Conservation (phyloP, 2,113 vertebrate species). For the Paralichthys olivaceus region DNA sequence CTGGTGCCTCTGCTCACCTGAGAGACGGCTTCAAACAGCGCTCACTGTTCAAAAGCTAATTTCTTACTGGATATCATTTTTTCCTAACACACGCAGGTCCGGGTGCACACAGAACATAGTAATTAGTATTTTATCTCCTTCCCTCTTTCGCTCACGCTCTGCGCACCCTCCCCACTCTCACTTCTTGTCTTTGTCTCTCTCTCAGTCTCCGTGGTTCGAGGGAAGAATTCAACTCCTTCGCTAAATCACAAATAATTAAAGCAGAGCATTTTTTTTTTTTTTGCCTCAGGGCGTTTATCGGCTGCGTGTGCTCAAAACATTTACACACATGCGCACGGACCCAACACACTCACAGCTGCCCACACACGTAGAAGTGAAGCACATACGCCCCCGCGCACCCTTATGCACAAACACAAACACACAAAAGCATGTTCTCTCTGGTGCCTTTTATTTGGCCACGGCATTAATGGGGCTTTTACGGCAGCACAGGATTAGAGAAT, state of each 20-base stretch:
- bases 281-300: conserved; percentile 31
- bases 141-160: conserved; percentile 26
- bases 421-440: conserved; percentile 36
- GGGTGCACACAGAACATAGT: conserved; percentile 45
- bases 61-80: conserved; percentile 1
- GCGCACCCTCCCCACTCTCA: conserved; percentile 30
- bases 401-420: conserved; percentile 1
- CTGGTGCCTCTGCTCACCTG: neutral
- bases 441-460: conserved; percentile 35
- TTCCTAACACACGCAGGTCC: conserved; percentile 23
- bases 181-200: conserved; percentile 15
- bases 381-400: conserved; percentile 16
- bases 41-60: conserved; percentile 34
- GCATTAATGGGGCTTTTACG: conserved; percentile 56
- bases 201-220: conserved; percentile 39
- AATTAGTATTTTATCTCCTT: conserved; percentile 64
- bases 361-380: conserved; percentile 9
- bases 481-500: conserved; percentile 46
- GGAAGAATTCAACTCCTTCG: conserved; percentile 59
- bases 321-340: neutral
- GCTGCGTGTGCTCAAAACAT: conserved; percentile 43
- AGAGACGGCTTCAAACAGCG: neutral
- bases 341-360: neutral
- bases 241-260: conserved; percentile 63
- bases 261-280: conserved; percentile 4